Evolutionary conservation across 1,140 invertebrate genomes (phyloP).

Genomic region (Drosophila ambigua): DNA sequence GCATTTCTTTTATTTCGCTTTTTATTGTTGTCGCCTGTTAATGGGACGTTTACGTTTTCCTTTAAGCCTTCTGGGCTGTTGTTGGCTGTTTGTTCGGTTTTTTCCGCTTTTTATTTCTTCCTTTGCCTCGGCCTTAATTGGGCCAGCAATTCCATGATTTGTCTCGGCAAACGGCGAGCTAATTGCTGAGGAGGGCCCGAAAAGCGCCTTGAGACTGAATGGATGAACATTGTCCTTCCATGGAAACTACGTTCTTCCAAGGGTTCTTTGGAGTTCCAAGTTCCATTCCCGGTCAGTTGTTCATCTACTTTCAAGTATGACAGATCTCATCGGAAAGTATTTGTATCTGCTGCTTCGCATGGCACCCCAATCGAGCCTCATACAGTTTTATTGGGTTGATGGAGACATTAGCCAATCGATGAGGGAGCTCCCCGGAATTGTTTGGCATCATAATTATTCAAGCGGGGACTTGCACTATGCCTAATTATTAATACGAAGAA

Average conservation of each 20-base stretch:
- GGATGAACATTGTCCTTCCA: background rate
- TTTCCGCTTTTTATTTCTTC: slow-evolving; percentile 17
- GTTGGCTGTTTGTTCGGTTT: slow-evolving; percentile 9
- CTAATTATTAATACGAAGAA: slow-evolving; percentile 57
- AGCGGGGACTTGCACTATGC: slow-evolving; percentile 22
- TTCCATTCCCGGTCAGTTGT: no score
- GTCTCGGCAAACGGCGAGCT: slow-evolving; percentile 37
- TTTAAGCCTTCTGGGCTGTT: slow-evolving; percentile 48
- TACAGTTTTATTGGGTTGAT: no score
- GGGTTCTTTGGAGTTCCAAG: no score
- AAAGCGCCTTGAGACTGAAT: background rate
- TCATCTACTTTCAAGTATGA: no score
- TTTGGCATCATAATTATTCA: slow-evolving; percentile 11
- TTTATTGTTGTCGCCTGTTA: slow-evolving; percentile 70
- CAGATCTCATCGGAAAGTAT: no score
- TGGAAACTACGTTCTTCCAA: background rate
- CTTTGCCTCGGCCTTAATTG: slow-evolving; percentile 45
- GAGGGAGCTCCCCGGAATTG: no score
- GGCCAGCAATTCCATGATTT: slow-evolving; percentile 53
- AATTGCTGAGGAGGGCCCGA: slow-evolving; percentile 26
- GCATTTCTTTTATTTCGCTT: slow-evolving; percentile 71
- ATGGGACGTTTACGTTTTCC: slow-evolving; percentile 61
- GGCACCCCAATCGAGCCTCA: no score
- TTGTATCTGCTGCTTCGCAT: no score
- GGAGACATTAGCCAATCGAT: no score